Conservation (phyloP, 2,113 vertebrate species). For the Sphyrna mokarran region DNA sequence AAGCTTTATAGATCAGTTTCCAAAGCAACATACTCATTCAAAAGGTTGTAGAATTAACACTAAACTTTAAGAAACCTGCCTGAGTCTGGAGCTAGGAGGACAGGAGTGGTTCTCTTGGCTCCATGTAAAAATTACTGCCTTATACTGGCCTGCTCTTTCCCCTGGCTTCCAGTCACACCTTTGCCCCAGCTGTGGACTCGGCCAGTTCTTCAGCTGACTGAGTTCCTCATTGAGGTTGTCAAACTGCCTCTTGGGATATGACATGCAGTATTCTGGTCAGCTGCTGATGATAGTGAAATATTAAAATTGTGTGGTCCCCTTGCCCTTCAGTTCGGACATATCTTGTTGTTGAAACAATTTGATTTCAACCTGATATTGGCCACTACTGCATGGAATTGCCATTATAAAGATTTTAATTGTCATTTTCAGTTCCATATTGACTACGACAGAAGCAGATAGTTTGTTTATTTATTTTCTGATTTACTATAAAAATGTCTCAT, state of each 20-base stretch:
- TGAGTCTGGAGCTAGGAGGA: background rate
- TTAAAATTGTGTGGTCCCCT: background rate
- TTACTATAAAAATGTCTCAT: background rate
- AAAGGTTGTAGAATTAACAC: background rate
- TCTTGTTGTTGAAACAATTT: background rate
- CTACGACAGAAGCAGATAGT: background rate
- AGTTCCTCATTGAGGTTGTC: background rate
- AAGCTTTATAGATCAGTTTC: background rate
- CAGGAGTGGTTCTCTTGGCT: background rate
- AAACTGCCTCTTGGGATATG: background rate
- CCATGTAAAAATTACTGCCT: background rate
- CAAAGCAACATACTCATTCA: background rate
- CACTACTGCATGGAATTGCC: background rate
- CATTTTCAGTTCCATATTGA: background rate
- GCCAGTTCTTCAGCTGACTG: background rate
- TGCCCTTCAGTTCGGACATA: background rate
- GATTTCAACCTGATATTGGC: background rate
- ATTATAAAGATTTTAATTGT: background rate
- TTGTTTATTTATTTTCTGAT: background rate
- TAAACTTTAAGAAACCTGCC: background rate
- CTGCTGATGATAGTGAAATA: background rate
- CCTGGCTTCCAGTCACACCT: background rate
- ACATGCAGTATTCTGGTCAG: background rate
- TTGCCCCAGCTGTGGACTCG: background rate
- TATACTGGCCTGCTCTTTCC: background rate